A percentile compares a stretch with the other conserved stretches of the same genome.
Evolutionary conservation across 2,888 invertebrate species (phyloP).

Genomic region (Amphipoea oculea): DNA sequence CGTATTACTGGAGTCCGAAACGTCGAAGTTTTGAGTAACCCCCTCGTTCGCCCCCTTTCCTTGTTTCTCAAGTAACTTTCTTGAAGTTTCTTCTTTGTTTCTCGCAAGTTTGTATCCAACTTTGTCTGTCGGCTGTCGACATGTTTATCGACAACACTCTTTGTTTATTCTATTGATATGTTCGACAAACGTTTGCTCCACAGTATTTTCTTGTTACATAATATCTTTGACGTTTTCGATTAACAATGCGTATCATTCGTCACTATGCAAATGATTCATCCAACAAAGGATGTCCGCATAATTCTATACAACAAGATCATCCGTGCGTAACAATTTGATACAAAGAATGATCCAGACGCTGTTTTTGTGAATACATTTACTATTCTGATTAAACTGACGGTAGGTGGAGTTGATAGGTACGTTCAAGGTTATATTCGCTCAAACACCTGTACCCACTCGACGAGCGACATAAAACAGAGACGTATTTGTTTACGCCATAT

Average conservation of each 20-base stretch:
- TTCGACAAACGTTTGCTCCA: constrained; percentile 36
- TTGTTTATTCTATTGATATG: constrained; percentile 62
- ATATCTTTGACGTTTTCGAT: constrained; percentile 15
- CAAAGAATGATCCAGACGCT: constrained; percentile 34
- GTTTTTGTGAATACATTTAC: constrained; percentile 46
- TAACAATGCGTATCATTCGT: constrained; percentile 9
- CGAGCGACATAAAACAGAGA: constrained; percentile 78
- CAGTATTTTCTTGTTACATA: constrained; percentile 19
- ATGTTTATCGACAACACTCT: constrained; percentile 80
- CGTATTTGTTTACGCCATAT: constrained; percentile 73
- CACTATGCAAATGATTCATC: constrained; percentile 24
- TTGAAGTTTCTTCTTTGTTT: constrained; percentile 86
- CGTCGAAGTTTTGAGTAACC: constrained; percentile 86
- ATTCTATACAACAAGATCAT: constrained; percentile 14
- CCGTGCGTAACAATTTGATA: constrained; percentile 31
- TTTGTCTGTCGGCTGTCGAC: constrained; percentile 80
- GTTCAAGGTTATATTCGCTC: constrained; percentile 65
- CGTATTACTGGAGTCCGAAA: constrained; percentile 83
- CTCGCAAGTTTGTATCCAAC: constrained; percentile 80
- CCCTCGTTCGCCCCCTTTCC: constrained; percentile 75
- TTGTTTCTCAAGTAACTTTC: constrained; percentile 82
- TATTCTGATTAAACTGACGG: constrained; percentile 45
- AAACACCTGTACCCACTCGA: constrained; percentile 68
- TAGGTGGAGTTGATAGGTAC: constrained; percentile 50
- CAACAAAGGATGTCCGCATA: constrained; percentile 22